phyloP scores from a whole-genome alignment of 2,113 vertebrate species.

The Eonycteris spelaea region DNA sequence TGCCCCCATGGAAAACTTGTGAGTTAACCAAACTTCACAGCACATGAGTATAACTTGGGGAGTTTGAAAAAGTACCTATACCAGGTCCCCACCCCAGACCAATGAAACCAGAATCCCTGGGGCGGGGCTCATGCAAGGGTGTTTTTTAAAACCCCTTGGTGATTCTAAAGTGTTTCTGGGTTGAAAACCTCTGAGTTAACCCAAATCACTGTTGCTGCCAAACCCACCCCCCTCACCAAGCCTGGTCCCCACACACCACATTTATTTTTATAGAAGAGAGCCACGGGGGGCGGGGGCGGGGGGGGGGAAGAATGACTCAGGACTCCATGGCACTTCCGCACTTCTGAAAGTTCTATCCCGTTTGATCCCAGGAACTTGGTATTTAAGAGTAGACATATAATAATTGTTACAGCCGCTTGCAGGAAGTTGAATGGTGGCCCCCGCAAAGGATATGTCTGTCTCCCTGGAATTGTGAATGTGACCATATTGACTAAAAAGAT shows the following conservation, averaged over 20 bases:
- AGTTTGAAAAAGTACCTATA: not conserved
- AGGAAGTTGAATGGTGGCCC: not conserved
- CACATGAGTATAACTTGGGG: not conserved
- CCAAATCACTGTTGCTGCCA: no score
- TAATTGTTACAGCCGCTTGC: fast-evolving
- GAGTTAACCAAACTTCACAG: not conserved
- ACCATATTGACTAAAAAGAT: not conserved
- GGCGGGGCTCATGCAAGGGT: not conserved
- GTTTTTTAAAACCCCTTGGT: not conserved
- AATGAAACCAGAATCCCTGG: not conserved
- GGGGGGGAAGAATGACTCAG: not conserved
- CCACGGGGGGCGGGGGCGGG: fast-evolving
- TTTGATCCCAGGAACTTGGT: not conserved
- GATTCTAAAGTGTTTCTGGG: no score
- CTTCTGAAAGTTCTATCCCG: no score
- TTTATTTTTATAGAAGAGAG: not conserved
- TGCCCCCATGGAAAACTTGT: not conserved
- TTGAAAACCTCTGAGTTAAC: not conserved
- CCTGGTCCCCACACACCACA: no score
- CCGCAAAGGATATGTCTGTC: not conserved
- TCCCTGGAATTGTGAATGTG: fast-evolving
- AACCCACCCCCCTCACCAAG: not conserved
- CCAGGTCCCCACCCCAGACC: not conserved
- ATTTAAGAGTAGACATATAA: not conserved
- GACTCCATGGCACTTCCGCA: no score